These are phyloP conservation scores for Monopterus albus DNA, from an alignment of 2,113 vertebrate genomes.

Conservation along the genomic window DNA sequence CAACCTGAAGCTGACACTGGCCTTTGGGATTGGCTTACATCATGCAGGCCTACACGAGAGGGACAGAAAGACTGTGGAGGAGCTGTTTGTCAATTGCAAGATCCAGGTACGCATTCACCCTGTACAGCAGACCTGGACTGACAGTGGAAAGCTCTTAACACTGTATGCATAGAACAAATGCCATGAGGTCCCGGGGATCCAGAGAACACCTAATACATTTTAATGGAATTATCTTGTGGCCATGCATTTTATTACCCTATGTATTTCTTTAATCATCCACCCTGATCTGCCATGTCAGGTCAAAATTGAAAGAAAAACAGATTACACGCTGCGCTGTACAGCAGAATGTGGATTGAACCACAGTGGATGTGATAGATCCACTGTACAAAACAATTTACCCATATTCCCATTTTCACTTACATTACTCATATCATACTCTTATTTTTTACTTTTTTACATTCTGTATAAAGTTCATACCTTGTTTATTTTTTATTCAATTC, in stretches of 20 bases:
- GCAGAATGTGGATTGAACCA: no score
- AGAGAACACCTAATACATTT: background rate
- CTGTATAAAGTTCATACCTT: background rate
- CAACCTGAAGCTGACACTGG: conserved; percentile 95
- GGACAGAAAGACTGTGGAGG: conserved; percentile 96
- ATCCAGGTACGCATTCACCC: conserved; percentile 86
- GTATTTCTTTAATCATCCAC: no score
- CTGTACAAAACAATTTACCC: no score
- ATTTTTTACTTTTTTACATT: no score
- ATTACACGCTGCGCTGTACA: no score
- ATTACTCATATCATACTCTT: no score
- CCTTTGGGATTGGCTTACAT: conserved; percentile 98
- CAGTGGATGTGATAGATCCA: no score
- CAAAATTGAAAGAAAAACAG: no score
- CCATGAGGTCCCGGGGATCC: background rate
- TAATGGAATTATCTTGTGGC: background rate
- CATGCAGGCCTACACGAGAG: conserved; percentile 95
- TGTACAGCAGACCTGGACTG: background rate
- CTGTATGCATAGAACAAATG: no score
- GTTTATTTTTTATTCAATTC: background rate
- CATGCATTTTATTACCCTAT: background rate
- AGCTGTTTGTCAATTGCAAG: conserved; percentile 98
- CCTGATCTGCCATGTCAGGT: no score
- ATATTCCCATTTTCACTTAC: no score
- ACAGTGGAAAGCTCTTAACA: background rate